These are phyloP conservation scores for Tadarida brasiliensis DNA, from an alignment of 2,797 vertebrate species.

Conservation along the genomic window DNA sequence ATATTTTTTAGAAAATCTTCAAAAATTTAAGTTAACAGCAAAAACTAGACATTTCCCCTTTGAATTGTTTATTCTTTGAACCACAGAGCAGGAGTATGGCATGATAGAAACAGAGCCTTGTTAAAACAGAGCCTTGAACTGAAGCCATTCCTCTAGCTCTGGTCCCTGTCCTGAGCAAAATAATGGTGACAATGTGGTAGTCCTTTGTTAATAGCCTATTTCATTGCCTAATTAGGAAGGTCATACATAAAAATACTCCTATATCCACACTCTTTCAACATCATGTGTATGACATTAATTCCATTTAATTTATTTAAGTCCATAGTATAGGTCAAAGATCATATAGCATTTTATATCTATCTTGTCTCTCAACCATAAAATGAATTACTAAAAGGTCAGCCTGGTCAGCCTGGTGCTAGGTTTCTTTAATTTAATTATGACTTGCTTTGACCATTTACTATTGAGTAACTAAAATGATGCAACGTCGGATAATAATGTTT, in stretches of 20 bases:
- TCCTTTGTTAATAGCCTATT: conserved; percentile 52
- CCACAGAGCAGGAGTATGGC: neutral
- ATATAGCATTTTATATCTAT: conserved; percentile 57
- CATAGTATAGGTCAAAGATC: conserved; percentile 66
- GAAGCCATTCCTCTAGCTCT: neutral
- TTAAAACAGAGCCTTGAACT: neutral
- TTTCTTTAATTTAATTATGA: conserved; percentile 82
- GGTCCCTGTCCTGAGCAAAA: neutral
- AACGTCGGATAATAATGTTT: conserved; percentile 33
- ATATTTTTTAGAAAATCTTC: conserved; percentile 24
- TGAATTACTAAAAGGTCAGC: conserved; percentile 73
- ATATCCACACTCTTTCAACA: conserved; percentile 47
- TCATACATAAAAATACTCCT: conserved; percentile 56
- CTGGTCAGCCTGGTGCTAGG: conserved; percentile 66
- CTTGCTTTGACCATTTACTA: conserved; percentile 69
- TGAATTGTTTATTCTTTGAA: conserved; percentile 37
- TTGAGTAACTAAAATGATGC: conserved; percentile 63
- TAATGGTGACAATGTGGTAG: neutral
- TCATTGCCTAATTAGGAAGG: conserved; percentile 60
- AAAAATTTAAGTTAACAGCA: neutral
- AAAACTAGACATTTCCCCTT: neutral
- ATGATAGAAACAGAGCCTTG: neutral
- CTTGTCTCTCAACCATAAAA: conserved; percentile 68
- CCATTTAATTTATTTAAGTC: conserved; percentile 71
- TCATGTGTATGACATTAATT: conserved; percentile 61